These are phyloP conservation scores for Amblyraja radiata DNA, from an alignment of 2,797 vertebrate species.

Conservation along the genomic window DNA sequence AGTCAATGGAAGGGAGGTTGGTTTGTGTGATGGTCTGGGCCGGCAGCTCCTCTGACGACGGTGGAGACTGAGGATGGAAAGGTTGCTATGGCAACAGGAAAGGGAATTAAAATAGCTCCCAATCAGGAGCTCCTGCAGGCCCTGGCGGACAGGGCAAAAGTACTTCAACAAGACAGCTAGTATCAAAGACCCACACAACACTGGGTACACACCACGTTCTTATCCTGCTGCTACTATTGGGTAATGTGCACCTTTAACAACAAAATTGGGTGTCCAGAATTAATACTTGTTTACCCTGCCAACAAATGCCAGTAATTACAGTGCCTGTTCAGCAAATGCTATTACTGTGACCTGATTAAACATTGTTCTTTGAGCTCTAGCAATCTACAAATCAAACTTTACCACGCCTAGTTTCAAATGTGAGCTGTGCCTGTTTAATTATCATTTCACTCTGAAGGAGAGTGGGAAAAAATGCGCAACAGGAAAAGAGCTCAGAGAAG, in stretches of 20 bases:
- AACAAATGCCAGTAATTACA: neutral
- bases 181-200: too few relatives aligned
- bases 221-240: too few relatives aligned
- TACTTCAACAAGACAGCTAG: too few relatives aligned
- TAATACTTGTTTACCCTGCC: neutral
- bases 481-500: neutral
- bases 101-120: too few relatives aligned
- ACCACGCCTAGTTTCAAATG: neutral
- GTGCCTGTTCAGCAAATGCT: neutral
- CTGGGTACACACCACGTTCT: too few relatives aligned
- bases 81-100: too few relatives aligned
- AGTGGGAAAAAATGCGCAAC: neutral
- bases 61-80: too few relatives aligned
- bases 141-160: too few relatives aligned
- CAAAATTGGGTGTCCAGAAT: neutral
- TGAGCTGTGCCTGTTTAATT: neutral
- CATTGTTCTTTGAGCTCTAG: neutral
- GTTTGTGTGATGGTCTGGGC: too few relatives aligned
- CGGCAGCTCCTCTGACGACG: too few relatives aligned
- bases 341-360: neutral
- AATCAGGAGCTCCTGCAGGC: too few relatives aligned
- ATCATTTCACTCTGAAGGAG: neutral
- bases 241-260: neutral
- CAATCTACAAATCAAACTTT: slow-evolving; percentile 12
- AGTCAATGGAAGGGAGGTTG: too few relatives aligned